Percentiles rank a stretch among this genome's conserved stretches.
These are phyloP conservation scores for Drosophila lacteicornis DNA, from an alignment of 1,140 invertebrate species.

Conservation along the genomic window DNA sequence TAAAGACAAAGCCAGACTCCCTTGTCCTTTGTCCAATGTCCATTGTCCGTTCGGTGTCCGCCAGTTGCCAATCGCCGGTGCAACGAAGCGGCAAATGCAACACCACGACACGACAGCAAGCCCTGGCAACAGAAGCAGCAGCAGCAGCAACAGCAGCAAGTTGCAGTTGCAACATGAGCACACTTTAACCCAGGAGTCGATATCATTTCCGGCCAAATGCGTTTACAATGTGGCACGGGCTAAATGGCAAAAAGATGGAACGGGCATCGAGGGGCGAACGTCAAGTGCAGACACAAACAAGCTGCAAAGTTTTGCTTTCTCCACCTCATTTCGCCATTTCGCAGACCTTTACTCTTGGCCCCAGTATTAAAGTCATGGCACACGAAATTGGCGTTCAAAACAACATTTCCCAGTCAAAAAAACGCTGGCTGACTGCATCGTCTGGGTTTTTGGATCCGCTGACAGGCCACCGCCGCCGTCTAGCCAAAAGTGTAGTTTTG, in stretches of 20 bases:
- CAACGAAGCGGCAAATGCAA: conserved; percentile 78
- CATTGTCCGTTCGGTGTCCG: conserved; percentile 40
- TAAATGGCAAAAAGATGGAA: conserved; percentile 29
- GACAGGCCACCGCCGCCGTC: conserved; percentile 59
- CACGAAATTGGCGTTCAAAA: conserved; percentile 67
- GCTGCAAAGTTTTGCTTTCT: conserved; percentile 44
- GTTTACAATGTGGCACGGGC: conserved; percentile 58
- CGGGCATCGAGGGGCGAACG: conserved; percentile 18
- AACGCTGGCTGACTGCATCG: conserved; percentile 69
- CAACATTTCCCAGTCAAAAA: conserved; percentile 62
- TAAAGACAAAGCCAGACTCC: conserved; percentile 62
- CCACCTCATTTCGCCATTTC: conserved; percentile 33
- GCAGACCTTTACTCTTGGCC: conserved; percentile 17
- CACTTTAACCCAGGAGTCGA: conserved; percentile 66
- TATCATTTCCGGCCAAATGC: conserved; percentile 79
- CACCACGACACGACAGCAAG: conserved; percentile 73
- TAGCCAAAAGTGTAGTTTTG: conserved; percentile 39
- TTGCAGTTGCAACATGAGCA: conserved; percentile 60
- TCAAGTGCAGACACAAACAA: conserved; percentile 36
- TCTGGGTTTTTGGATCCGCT: conserved; percentile 51
- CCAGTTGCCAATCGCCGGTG: conserved; percentile 72
- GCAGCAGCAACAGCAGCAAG: conserved; percentile 20
- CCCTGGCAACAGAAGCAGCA: conserved; percentile 2
- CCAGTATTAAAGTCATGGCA: conserved; percentile 31
- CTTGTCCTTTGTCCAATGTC: conserved; percentile 24